Evolutionary conservation across 2,888 invertebrate genomes (phyloP), one percentile per base, ranked within the genome.

Genomic region (Hypena proboscidalis): DNA sequence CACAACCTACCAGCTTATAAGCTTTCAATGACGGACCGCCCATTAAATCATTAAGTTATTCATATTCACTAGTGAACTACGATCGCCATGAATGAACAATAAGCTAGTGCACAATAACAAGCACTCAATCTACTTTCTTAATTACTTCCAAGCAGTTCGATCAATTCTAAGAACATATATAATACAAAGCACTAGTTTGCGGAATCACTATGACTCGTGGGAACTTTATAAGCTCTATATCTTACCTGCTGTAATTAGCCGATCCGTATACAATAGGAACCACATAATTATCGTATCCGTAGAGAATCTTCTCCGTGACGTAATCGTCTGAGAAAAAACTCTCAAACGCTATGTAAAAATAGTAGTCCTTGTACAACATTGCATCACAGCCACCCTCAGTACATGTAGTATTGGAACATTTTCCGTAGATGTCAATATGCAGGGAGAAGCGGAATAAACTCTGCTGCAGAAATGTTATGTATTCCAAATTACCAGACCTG

Each of bases 231-330:
- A 20, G n/a, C 22, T 27, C 9, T 32, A 42, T 31, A 26, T 10
- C 30, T 52, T 69, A 85, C 84, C 81, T 80, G 59, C 36, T 79
- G 70, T 95, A 95, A 78, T 94, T 93, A 47, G 92, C 92, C 2
- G 92, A 93, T 0, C 94, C 94, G 82, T 92, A 94, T 15, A 94
- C 94, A 47, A 95, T 92, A 4, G 95, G 94, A n/a, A 95, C 85
- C 6, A 93, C 90, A 59, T 93, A 92, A 78, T 93, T 92, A 70
- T 92, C 84, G 47, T 90, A 83, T 4, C 89, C 83, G 29, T 74
- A 74, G 11, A 86, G 54, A 26, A 84, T 73, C 51, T 83, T 83
- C 42, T 83, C 81, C 0, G 84, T 77, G 19, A 85, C 80, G 59
- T 80, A 84, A 61, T 86, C 82, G 38, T 72, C 68, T 26, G 74